Evolutionary conservation across 2,888 invertebrate genomes (phyloP).

Genomic region (Acrobasis consociella): DNA sequence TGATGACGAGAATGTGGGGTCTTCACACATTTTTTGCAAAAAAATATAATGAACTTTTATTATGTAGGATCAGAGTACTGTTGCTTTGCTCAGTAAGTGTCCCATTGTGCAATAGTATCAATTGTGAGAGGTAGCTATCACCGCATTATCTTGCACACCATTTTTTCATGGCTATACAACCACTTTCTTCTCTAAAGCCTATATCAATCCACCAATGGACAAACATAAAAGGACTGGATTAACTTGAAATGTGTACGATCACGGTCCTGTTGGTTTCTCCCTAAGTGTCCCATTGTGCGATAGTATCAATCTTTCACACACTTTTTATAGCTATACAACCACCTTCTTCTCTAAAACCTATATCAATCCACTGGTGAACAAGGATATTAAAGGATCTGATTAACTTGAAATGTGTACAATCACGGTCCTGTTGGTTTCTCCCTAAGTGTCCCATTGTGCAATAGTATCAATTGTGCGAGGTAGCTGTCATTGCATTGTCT

Average conservation of each 20-base stretch:
- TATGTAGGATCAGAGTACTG: not conserved
- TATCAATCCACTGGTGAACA: too few relatives aligned
- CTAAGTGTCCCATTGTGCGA: conserved; percentile 58
- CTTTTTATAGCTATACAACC: conserved; percentile 48
- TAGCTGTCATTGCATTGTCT: conserved; percentile 58
- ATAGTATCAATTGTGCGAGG: conserved; percentile 38
- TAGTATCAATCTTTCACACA: conserved; percentile 56
- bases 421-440: conserved; percentile 20
- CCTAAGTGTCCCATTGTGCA: conserved; percentile 57
- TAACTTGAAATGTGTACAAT: too few relatives aligned
- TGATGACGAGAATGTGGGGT: too few relatives aligned
- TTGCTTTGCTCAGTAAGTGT: conserved; percentile 40
- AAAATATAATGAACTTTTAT: too few relatives aligned
- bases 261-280: conserved; percentile 18
- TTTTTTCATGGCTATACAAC: conserved; percentile 49
- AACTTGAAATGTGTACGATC: too few relatives aligned
- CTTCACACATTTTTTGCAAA: too few relatives aligned
- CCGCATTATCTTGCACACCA: conserved; percentile 61
- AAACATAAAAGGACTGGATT: too few relatives aligned
- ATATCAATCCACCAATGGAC: too few relatives aligned
- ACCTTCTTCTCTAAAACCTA: too few relatives aligned
- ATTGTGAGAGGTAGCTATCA: conserved; percentile 37
- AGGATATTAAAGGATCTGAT: too few relatives aligned
- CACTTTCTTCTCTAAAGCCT: too few relatives aligned
- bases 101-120: conserved; percentile 55